A percentile compares a stretch with the other conserved stretches of the same genome.
Evolutionary conservation across 2,113 vertebrate species (phyloP).

Genomic region (Kryptolebias marmoratus): DNA sequence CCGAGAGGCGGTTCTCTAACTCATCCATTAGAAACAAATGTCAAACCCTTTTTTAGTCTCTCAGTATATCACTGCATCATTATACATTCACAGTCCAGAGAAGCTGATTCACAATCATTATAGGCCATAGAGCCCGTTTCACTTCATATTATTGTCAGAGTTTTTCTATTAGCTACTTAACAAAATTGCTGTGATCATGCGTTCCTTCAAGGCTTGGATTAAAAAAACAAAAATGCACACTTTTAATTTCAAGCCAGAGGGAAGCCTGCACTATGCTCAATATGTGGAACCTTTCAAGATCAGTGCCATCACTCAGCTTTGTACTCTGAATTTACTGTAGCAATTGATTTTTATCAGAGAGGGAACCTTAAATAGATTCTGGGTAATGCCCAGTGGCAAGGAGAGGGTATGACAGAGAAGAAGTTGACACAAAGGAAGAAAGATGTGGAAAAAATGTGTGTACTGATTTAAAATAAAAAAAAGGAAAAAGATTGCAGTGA

Average conservation of each 20-base stretch:
- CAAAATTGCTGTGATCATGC: conserved; percentile 7
- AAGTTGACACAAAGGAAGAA: conserved; percentile 38
- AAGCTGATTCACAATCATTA: neutral
- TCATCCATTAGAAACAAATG: neutral
- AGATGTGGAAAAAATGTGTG: conserved; percentile 6
- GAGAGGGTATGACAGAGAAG: conserved; percentile 26
- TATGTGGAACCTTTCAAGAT: conserved; percentile 19
- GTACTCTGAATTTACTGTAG: conserved; percentile 37
- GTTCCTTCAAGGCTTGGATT: conserved; percentile 11
- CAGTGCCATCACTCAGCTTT: conserved; percentile 52
- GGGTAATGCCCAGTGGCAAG: conserved; percentile 43
- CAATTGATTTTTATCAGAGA: conserved; percentile 56
- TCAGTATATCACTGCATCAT: neutral
- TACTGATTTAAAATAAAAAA: conserved; percentile 24
- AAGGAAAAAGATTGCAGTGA: conserved; percentile 45
- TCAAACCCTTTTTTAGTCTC: neutral
- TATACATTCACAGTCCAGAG: neutral
- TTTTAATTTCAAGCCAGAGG: conserved; percentile 15
- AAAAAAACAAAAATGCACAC: conserved; percentile 20
- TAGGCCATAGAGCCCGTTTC: neutral
- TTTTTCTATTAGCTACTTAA: conserved; percentile 13
- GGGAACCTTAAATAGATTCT: conserved; percentile 64
- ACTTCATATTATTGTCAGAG: conserved; percentile 2
- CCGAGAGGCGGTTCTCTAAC: conserved; percentile 4
- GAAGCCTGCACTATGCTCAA: conserved; percentile 1